These are phyloP conservation scores for Pseudolycoriella hygida DNA, from an alignment of 2,888 invertebrate genomes.

Conservation along the genomic window DNA sequence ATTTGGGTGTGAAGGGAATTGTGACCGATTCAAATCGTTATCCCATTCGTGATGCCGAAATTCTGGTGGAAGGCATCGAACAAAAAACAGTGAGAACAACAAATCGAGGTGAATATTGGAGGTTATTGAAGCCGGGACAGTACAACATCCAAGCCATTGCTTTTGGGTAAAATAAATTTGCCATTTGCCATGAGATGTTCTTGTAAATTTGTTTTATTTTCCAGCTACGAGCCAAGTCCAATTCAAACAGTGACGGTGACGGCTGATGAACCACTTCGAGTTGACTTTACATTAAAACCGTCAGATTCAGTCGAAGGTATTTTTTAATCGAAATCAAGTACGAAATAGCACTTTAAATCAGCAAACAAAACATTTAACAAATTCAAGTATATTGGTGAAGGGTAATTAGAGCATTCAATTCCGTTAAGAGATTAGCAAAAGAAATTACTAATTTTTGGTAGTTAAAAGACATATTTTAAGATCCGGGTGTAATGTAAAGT, in stretches of 20 bases:
- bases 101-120: constrained; percentile 81
- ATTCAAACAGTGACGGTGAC: constrained; percentile 25
- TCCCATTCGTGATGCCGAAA: constrained; percentile 43
- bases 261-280: constrained; percentile 21
- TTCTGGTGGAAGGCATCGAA: constrained; percentile 56
- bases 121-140: constrained; percentile 72
- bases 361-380: too few relatives aligned
- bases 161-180: constrained; percentile 39
- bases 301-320: constrained; percentile 17
- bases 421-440: too few relatives aligned
- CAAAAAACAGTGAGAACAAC: constrained; percentile 66
- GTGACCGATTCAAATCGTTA: constrained; percentile 26
- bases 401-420: too few relatives aligned
- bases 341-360: too few relatives aligned
- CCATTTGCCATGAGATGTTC: too few relatives aligned
- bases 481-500: too few relatives aligned
- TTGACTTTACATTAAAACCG: constrained; percentile 26
- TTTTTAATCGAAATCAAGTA: constrained; percentile 2
- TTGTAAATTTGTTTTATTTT: constrained; percentile 11
- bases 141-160: constrained; percentile 60
- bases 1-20: constrained; percentile 45
- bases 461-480: too few relatives aligned
- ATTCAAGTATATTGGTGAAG: too few relatives aligned
- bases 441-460: too few relatives aligned
- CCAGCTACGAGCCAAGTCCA: constrained; percentile 35